Base-by-base conservation (phyloP, 2,113 vertebrate species). In the Forbesichthys agassizii region DNA sequence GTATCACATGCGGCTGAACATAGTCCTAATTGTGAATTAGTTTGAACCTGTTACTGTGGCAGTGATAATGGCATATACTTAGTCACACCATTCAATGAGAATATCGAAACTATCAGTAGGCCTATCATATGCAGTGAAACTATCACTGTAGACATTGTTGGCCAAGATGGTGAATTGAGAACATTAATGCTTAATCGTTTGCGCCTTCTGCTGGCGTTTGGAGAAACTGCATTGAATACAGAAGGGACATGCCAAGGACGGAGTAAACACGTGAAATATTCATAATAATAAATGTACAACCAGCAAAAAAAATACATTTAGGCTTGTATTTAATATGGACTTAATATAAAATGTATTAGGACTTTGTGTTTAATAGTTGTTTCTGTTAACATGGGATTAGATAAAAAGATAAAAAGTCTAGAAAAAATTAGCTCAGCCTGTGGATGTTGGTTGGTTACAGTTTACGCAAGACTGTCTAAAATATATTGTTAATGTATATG, bases 191-290 rank as follows among this genome's bases (percentile, higher is more conserved):
- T 95, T 95, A 93, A 94, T 92, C 94, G 93, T 92, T 92, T 91
- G 93, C 94, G 96, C 96, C 96, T 95, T 92, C 96, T 99, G 92
- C 96, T 94, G 97, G 95, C 83, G 71, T 68, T 80, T 63, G 13
- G 58, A 48, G 82, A 86, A 93, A 80, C 36, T 84, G 63, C 70
- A 75, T 0, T 64, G 20, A 13, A 13, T 27, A 27, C 49, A 49
- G 66, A 64, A 48, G 36, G 42, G 33, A 48, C 54, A 27, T 33
- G 53, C 14, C 49, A 12, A 52, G 13, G 9, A 12, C 13, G 14
- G n/a, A 55, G 5, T 63, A 73, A 73, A 14, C 7, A 20, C 27
- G 27, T 27, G 27, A 27, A 27, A 2, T 27, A 27, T 27, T 27
- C 27, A 27, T 27, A 27, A 27, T 27, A 27, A 33, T 48, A 18